Evolutionary conservation across 37 sponge, comb jelly and placozoan genomes (phyloP).

Genomic region (Theonella swinhoei): DNA sequence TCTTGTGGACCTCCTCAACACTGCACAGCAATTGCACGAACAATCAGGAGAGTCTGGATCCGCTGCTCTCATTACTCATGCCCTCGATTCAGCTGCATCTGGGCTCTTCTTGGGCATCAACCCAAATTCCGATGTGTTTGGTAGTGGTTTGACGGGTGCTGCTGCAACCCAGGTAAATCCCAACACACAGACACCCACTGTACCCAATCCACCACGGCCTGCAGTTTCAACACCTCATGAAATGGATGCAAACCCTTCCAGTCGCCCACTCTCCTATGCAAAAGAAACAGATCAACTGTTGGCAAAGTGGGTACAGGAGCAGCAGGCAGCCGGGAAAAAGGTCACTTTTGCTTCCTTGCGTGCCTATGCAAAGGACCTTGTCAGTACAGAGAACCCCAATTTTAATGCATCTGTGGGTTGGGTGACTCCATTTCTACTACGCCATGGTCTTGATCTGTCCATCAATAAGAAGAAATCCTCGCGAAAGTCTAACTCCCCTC

Average conservation of each 20-base stretch:
- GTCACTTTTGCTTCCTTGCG: slow-evolving; percentile 81
- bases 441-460: slow-evolving; percentile 70
- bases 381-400: slow-evolving; percentile 72
- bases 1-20: slow-evolving; percentile 56
- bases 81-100: slow-evolving; percentile 33
- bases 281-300: slow-evolving; percentile 74
- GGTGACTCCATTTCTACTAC: slow-evolving; percentile 78
- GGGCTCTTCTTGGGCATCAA: slow-evolving; percentile 40
- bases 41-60: slow-evolving; percentile 25
- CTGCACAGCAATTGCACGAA: slow-evolving; percentile 20
- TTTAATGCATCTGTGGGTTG: slow-evolving; percentile 90
- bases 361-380: slow-evolving; percentile 67
- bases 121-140: slow-evolving; percentile 22
- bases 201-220: neutral
- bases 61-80: slow-evolving; percentile 12
- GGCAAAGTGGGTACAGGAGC: slow-evolving; percentile 53
- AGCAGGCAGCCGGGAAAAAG: slow-evolving; percentile 60
- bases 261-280: slow-evolving; percentile 76
- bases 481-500: neutral
- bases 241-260: slow-evolving; percentile 22
- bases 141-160: slow-evolving; percentile 11
- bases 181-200: slow-evolving; percentile 33
- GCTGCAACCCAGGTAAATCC: slow-evolving; percentile 44
- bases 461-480: slow-evolving; percentile 34
- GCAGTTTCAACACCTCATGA: neutral